Evolutionary conservation across 1,140 invertebrate species (phyloP).

Genomic region (Nomia melanderi): DNA sequence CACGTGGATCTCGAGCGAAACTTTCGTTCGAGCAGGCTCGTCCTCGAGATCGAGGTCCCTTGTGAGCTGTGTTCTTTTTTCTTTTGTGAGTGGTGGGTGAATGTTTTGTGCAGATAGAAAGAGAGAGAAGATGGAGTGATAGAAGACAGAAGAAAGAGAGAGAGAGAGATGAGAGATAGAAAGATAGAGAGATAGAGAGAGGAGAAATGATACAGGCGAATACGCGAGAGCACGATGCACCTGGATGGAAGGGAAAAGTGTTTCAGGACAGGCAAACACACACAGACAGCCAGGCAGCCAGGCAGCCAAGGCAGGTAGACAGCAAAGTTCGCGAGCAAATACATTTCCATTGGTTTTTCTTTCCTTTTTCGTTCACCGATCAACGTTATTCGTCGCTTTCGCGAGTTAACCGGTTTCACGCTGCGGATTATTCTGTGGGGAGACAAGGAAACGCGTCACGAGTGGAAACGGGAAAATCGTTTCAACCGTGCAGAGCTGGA

Average conservation of each 20-base stretch:
- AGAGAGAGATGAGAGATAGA: constrained; percentile 11
- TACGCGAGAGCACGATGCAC: constrained; percentile 52
- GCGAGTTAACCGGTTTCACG: no score
- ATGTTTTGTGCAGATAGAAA: constrained; percentile 37
- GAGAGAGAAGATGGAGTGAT: constrained; percentile 10
- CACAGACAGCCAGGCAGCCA: constrained; percentile 58
- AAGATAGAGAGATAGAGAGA: constrained; percentile 21
- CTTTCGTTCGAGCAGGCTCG: not conserved
- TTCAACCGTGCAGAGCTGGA: no score
- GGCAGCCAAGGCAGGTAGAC: constrained; percentile 53
- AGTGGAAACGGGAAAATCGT: no score
- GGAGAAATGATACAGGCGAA: constrained; percentile 5
- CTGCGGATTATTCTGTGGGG: no score
- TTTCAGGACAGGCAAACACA: constrained; percentile 51
- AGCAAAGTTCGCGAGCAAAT: constrained; percentile 33
- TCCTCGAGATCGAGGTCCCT: not conserved
- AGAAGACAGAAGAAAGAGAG: not conserved
- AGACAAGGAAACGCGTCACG: no score
- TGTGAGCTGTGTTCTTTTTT: not conserved
- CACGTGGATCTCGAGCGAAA: not conserved
- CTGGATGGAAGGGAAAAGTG: constrained; percentile 13
- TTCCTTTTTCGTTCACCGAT: not conserved
- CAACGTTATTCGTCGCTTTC: not conserved
- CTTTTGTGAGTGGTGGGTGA: constrained; percentile 32
- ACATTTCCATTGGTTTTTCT: not conserved